Evolutionary conservation across 2,888 invertebrate species (phyloP).

Genomic region (Trichogramma evanescens): DNA sequence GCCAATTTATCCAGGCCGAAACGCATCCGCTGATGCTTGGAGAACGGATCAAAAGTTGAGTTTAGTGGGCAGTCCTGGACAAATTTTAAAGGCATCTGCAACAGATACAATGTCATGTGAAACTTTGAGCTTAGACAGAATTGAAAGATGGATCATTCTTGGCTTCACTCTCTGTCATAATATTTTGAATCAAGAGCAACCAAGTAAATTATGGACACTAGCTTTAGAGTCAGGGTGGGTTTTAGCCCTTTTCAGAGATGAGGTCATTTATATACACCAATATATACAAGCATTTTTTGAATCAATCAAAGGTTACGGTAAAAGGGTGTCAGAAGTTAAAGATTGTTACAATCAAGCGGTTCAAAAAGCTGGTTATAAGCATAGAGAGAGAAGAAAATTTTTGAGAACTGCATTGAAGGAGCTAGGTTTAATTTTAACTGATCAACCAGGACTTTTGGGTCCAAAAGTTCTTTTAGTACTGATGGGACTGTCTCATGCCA

Average conservation of each 20-base stretch:
- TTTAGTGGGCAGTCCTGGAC: slow-evolving; percentile 88
- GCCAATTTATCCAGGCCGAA: slow-evolving; percentile 80
- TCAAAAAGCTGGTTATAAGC: slow-evolving; percentile 83
- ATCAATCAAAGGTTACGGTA: slow-evolving; percentile 87
- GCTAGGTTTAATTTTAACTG: slow-evolving; percentile 87
- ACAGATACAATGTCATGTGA: slow-evolving; percentile 97
- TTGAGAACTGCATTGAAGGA: slow-evolving; percentile 92
- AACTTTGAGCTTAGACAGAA: slow-evolving; percentile 86
- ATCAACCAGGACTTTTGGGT: slow-evolving; percentile 95
- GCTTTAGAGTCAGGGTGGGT: slow-evolving; percentile 93
- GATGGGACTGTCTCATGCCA: slow-evolving; percentile 88
- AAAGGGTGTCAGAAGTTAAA: slow-evolving; percentile 90
- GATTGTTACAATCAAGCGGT: slow-evolving; percentile 87
- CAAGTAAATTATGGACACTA: slow-evolving; percentile 83
- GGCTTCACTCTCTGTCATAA: slow-evolving; percentile 88
- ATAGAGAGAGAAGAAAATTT: slow-evolving; percentile 93
- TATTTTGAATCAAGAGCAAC: slow-evolving; percentile 71
- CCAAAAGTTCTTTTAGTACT: slow-evolving; percentile 95
- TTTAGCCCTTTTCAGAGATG: slow-evolving; percentile 89
- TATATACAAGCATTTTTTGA: slow-evolving; percentile 92
- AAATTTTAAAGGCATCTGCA: slow-evolving; percentile 86
- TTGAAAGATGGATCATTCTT: slow-evolving; percentile 97
- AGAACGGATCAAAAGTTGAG: slow-evolving; percentile 87
- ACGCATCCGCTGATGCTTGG: slow-evolving; percentile 91
- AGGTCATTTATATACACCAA: slow-evolving; percentile 91